These are phyloP conservation scores for Cygnus olor DNA, from an alignment of 2,797 vertebrate genomes.

Conservation along the genomic window DNA sequence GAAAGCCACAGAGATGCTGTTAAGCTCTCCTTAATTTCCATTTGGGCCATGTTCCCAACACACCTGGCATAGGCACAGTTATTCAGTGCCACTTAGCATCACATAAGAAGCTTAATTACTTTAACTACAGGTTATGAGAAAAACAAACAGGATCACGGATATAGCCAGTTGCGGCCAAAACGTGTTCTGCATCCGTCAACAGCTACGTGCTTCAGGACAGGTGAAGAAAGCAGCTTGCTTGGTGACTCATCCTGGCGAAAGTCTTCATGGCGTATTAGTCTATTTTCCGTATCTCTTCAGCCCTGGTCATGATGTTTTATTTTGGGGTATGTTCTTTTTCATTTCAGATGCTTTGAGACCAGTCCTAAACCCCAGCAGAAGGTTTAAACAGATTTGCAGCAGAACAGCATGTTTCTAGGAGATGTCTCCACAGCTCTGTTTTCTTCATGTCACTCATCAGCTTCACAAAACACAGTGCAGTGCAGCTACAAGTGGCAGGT, in stretches of 20 bases:
- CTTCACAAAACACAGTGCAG: background rate
- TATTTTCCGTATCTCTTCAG: background rate
- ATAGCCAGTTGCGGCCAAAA: background rate
- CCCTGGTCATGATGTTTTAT: background rate
- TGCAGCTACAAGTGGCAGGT: background rate
- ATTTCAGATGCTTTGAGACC: background rate
- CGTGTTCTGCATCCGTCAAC: accelerated
- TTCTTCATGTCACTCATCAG: background rate
- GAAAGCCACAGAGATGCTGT: background rate
- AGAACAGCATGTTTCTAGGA: background rate
- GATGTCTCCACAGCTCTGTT: background rate
- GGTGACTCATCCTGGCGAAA: background rate
- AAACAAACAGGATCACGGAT: constrained; percentile 31
- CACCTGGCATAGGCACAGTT: background rate
- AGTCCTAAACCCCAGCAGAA: background rate
- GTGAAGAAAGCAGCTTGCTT: background rate
- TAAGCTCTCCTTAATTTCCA: background rate
- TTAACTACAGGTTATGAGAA: constrained; percentile 11
- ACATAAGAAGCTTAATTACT: background rate
- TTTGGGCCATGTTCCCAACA: background rate
- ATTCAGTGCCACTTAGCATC: background rate
- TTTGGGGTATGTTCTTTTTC: background rate
- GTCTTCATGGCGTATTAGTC: background rate
- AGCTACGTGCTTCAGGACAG: background rate
- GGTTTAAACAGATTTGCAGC: background rate